These are phyloP conservation scores for Melanargia galathea DNA, from an alignment of 2,888 invertebrate species.

Conservation along the genomic window DNA sequence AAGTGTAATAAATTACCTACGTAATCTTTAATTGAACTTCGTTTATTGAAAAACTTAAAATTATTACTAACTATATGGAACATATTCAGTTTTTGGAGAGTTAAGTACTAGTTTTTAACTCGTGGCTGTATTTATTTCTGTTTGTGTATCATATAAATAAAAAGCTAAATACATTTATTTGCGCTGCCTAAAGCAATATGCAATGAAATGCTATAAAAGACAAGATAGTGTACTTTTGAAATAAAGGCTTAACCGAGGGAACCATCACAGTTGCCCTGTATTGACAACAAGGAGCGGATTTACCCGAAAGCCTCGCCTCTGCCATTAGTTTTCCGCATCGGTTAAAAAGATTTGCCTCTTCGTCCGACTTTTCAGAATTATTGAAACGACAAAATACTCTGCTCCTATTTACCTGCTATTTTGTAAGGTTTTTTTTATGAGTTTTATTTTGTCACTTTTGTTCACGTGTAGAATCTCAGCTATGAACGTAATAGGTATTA, in stretches of 20 bases:
- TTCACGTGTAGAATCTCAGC: not conserved
- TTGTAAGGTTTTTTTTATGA: slow-evolving; percentile 17
- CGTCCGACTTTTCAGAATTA: slow-evolving; percentile 74
- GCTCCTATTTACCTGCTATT: slow-evolving; percentile 41
- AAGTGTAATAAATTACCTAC: no score
- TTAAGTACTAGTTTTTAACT: no score
- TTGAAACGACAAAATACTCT: slow-evolving; percentile 58
- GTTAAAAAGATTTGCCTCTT: slow-evolving; percentile 80
- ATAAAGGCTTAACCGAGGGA: slow-evolving; percentile 79
- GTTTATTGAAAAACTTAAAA: no score
- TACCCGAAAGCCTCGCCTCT: slow-evolving; percentile 78
- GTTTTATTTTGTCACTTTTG: not conserved
- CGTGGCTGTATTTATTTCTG: no score
- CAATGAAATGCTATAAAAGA: slow-evolving; percentile 69
- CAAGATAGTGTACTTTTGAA: slow-evolving; percentile 76
- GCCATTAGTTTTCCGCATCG: slow-evolving; percentile 81
- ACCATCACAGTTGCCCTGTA: slow-evolving; percentile 79
- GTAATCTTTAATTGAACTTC: no score
- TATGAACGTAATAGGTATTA: no score
- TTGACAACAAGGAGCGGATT: slow-evolving; percentile 82
- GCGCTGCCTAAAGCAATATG: slow-evolving; percentile 54
- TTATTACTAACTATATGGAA: no score
- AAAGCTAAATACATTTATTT: slow-evolving; percentile 64
- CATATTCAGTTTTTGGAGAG: no score
- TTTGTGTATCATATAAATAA: no score